These are phyloP conservation scores for Frieseomelitta varia DNA, from an alignment of 1,140 invertebrate genomes.

Conservation along the genomic window DNA sequence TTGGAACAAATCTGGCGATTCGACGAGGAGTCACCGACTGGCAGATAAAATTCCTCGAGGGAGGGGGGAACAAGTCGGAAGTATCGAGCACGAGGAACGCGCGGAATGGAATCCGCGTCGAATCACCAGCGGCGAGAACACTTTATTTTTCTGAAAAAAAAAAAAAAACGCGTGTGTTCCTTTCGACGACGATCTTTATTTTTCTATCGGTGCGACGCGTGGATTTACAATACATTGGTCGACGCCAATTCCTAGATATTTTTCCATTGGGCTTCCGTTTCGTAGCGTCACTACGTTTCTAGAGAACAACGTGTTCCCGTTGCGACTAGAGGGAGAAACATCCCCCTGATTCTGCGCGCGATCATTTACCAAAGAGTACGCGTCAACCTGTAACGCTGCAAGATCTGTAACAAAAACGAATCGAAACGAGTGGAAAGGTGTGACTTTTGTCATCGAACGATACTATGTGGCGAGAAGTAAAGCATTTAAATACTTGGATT, in stretches of 20 bases:
- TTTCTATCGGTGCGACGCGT: constrained; percentile 45
- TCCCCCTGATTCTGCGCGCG: not conserved
- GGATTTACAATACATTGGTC: constrained; percentile 12
- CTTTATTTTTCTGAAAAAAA: constrained; percentile 64
- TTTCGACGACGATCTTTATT: constrained; percentile 65
- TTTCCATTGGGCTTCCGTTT: constrained; percentile 58
- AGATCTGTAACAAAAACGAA: constrained; percentile 13
- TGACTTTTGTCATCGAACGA: not conserved
- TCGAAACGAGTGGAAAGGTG: not conserved
- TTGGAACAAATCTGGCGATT: no score
- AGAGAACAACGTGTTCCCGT: no score
- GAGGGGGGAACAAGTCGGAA: constrained; percentile 9
- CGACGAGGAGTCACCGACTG: no score
- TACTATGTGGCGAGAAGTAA: no score
- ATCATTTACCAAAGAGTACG: constrained; percentile 33
- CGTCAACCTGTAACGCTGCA: constrained; percentile 1
- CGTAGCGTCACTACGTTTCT: constrained; percentile 1
- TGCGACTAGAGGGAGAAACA: not conserved
- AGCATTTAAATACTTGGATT: no score
- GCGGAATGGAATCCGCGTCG: not conserved
- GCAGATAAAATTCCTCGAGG: not conserved
- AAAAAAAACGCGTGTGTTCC: constrained; percentile 56
- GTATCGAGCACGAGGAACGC: not conserved
- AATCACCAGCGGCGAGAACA: not conserved
- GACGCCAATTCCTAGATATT: constrained; percentile 31